These are phyloP conservation scores for Toxotes jaculatrix DNA, from an alignment of 2,113 vertebrate genomes.

Conservation along the genomic window DNA sequence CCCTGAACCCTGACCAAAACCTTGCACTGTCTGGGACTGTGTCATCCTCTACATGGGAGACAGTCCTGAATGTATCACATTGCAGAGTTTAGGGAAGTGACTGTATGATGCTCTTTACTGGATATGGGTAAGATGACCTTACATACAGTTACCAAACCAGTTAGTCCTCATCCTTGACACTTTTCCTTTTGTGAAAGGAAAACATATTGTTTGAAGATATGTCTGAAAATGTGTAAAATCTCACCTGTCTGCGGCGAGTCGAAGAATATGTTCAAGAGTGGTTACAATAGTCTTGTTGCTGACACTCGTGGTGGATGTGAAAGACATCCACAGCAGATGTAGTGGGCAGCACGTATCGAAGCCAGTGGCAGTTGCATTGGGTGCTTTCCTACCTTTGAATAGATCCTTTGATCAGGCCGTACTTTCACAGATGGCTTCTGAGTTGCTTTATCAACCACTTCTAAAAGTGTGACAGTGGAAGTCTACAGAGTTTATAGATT, in stretches of 20 bases:
- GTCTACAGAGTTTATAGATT: constrained; percentile 46
- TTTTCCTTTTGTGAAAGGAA: background rate
- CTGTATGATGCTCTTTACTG: background rate
- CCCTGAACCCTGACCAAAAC: constrained; percentile 5
- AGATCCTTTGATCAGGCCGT: background rate
- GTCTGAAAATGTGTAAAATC: background rate
- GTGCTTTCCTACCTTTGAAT: too few relatives aligned
- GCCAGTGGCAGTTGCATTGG: too few relatives aligned
- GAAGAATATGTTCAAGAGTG: background rate
- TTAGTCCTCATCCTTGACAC: background rate
- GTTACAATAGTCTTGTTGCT: background rate
- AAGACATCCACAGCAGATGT: too few relatives aligned
- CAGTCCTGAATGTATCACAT: background rate
- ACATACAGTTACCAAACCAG: background rate
- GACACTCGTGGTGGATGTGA: too few relatives aligned
- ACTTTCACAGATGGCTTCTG: background rate
- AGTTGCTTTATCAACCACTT: background rate
- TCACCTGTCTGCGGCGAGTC: background rate
- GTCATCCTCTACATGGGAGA: background rate
- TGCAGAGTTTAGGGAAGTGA: background rate
- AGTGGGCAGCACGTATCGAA: too few relatives aligned
- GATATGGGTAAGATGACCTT: background rate
- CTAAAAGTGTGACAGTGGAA: background rate
- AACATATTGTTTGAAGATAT: background rate
- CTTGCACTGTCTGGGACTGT: background rate